A percentile compares a stretch with the other conserved stretches of the same genome.
phyloP scores from a whole-genome alignment of 2,113 vertebrate genomes.

The Psammodynastes pulverulentus region DNA sequence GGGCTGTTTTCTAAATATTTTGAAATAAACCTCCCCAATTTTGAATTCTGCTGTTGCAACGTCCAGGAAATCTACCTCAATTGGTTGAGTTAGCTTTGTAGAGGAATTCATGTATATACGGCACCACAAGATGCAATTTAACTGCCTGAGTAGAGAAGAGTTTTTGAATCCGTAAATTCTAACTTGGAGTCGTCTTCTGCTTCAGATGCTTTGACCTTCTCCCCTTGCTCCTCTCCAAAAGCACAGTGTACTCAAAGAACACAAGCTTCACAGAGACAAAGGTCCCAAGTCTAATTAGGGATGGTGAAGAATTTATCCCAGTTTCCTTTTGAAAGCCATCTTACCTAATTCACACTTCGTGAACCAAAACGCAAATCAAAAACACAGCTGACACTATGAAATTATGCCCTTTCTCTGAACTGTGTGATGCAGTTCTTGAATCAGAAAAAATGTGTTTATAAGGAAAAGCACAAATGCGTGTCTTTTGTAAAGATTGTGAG shows the following conservation, averaged over 20 bases:
- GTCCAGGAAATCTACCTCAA: constrained; percentile 27
- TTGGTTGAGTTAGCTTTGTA: background rate
- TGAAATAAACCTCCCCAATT: constrained; percentile 29
- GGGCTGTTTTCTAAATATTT: constrained; percentile 23
- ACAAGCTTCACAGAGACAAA: background rate
- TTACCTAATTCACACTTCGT: background rate
- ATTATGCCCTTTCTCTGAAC: background rate
- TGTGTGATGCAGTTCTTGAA: background rate
- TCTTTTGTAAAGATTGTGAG: background rate
- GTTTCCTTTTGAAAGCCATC: background rate
- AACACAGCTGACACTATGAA: background rate
- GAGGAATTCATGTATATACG: background rate
- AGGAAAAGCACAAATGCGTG: background rate
- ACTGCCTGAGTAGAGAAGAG: background rate
- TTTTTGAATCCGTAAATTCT: background rate
- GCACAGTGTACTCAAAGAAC: background rate
- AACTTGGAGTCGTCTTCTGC: background rate
- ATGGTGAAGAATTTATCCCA: background rate
- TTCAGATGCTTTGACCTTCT: background rate
- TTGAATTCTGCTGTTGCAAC: background rate
- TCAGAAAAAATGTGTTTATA: background rate
- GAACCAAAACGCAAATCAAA: background rate
- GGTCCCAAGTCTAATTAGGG: background rate
- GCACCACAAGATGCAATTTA: background rate
- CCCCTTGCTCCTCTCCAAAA: background rate